phyloP scores from a whole-genome alignment of 2,797 vertebrate species.

The Ctenosaura bakeri region DNA sequence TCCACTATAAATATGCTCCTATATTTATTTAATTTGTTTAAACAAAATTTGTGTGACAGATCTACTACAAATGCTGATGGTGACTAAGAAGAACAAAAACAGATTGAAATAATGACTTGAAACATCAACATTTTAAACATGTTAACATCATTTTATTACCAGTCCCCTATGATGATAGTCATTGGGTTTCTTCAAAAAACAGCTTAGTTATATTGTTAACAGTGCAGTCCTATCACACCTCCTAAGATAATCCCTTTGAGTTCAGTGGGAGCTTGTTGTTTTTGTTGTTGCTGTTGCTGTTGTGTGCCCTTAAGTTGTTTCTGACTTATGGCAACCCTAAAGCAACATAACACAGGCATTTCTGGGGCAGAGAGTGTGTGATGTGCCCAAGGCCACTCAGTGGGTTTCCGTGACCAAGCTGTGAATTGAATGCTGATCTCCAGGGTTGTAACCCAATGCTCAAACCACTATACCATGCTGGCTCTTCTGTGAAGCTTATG shows the following conservation, averaged over 20 bases:
- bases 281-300: too few relatives aligned
- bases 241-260: background rate
- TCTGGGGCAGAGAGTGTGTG: too few relatives aligned
- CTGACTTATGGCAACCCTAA: too few relatives aligned
- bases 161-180: background rate
- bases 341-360: too few relatives aligned
- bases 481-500: background rate
- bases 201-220: background rate
- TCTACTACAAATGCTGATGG: background rate
- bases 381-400: too few relatives aligned
- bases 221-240: background rate
- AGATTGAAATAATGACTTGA: background rate
- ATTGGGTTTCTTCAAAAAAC: background rate
- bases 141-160: conserved; percentile 13
- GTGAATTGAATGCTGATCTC: too few relatives aligned
- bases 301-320: too few relatives aligned
- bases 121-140: background rate
- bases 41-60: conserved; percentile 13
- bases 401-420: too few relatives aligned
- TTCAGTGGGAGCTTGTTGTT: background rate
- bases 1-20: conserved; percentile 37
- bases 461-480: too few relatives aligned
- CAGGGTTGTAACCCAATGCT: too few relatives aligned
- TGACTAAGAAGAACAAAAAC: background rate
- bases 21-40: background rate